Conservation (phyloP, 2,797 vertebrate genomes). For the Enteromius unitaeniatus region DNA sequence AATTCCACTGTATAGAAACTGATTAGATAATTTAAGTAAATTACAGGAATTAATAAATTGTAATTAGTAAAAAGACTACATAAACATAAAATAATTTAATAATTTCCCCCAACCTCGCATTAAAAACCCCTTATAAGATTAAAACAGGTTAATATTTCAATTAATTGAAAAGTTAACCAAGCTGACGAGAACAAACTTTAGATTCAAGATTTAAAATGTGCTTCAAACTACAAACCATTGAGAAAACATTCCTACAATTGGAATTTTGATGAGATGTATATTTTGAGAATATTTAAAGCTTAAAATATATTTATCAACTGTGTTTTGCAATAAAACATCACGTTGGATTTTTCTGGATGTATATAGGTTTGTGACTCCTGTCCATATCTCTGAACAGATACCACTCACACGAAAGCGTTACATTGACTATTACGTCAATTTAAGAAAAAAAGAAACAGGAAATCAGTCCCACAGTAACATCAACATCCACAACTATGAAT, state of each 20-base stretch:
- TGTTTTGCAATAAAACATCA: not conserved
- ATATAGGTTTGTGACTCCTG: not conserved
- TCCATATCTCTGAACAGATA: not conserved
- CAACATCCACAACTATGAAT: constrained; percentile 23
- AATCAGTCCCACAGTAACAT: constrained; percentile 22
- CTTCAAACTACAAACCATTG: not conserved
- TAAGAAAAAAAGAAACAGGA: constrained; percentile 22
- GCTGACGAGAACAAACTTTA: not conserved
- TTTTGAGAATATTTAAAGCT: not conserved
- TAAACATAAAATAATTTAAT: not conserved
- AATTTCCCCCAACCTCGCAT: not conserved
- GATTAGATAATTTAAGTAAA: not conserved
- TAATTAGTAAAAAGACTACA: not conserved
- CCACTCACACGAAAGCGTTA: not conserved
- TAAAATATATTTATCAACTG: not conserved
- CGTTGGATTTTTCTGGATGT: not conserved
- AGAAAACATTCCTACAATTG: not conserved
- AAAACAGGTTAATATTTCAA: too few species aligned
- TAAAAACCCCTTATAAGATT: not conserved
- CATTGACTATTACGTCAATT: not conserved
- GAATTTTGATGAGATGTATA: not conserved
- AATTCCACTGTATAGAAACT: not conserved
- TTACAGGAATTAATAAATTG: not conserved
- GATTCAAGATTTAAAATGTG: not conserved
- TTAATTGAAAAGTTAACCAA: not conserved